phyloP scores from a whole-genome alignment of 2,113 vertebrate species.

The Neodontobutis hainanensis region DNA sequence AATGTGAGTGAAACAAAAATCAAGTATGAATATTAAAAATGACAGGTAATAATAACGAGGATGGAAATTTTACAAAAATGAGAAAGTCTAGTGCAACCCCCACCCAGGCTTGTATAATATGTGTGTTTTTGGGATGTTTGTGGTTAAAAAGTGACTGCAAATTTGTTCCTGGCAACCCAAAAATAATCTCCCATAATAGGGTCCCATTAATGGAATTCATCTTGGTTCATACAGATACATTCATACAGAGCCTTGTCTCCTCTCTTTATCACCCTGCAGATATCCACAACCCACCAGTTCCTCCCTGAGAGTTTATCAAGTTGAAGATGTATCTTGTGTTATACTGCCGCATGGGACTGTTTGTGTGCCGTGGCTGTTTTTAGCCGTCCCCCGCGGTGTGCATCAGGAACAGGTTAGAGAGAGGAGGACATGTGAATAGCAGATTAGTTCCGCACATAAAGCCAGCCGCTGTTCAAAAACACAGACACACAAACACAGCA shows the following conservation, averaged over 20 bases:
- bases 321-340: conserved; percentile 24
- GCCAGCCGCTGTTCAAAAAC: conserved; percentile 14
- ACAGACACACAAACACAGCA: conserved; percentile 25
- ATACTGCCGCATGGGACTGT: background rate
- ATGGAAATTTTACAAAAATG: too few relatives aligned
- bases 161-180: background rate
- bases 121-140: too few relatives aligned
- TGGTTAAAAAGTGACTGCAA: background rate
- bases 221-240: background rate
- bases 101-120: too few relatives aligned
- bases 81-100: too few relatives aligned
- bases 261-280: background rate
- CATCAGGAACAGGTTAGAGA: conserved; percentile 35
- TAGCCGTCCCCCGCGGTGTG: conserved; percentile 9
- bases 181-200: background rate
- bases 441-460: conserved; percentile 23
- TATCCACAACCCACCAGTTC: conserved; percentile 18
- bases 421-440: conserved; percentile 50
- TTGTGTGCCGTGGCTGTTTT: conserved; percentile 14
- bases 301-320: conserved; percentile 9
- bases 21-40: too few relatives aligned
- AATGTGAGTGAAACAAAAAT: too few relatives aligned
- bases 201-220: conserved; percentile 1
- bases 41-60: too few relatives aligned
- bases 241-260: background rate